Conservation (phyloP, 2,888 invertebrate species). For the Eupithecia centaureata region DNA sequence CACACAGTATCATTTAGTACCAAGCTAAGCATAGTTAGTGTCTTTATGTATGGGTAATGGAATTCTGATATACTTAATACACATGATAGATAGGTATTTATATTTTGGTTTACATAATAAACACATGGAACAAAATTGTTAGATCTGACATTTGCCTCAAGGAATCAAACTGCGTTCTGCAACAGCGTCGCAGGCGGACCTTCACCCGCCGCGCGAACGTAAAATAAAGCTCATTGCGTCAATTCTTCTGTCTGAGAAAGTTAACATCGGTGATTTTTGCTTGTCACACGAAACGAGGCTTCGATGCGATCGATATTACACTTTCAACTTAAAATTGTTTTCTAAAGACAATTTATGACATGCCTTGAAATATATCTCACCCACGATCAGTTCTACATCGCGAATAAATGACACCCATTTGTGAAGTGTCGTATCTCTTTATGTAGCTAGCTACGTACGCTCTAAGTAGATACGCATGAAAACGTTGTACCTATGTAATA, state of each 20-base stretch:
- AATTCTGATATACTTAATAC: too few relatives aligned
- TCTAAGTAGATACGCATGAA: neutral
- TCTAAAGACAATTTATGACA: constrained; percentile 7
- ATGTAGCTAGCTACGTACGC: constrained; percentile 17
- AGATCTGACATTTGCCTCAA: too few relatives aligned
- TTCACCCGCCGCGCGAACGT: too few relatives aligned
- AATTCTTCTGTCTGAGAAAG: constrained; percentile 4
- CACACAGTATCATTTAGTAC: too few relatives aligned
- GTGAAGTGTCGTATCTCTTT: constrained; percentile 22
- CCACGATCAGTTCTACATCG: constrained; percentile 11
- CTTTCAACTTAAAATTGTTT: constrained; percentile 11
- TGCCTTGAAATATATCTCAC: constrained; percentile 10
- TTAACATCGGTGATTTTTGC: neutral
- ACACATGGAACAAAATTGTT: too few relatives aligned
- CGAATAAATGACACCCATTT: constrained; percentile 30
- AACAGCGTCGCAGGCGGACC: too few relatives aligned
- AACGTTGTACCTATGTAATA: too few relatives aligned
- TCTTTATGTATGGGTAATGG: too few relatives aligned
- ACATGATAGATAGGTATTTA: too few relatives aligned
- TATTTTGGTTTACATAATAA: too few relatives aligned
- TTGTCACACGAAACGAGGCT: neutral
- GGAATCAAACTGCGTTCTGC: too few relatives aligned
- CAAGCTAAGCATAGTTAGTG: too few relatives aligned
- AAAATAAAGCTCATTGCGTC: neutral
- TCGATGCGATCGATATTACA: neutral